A percentile compares a stretch with the other conserved stretches of the same genome.
Evolutionary conservation across 2,888 invertebrate genomes (phyloP).

Genomic region (Callosobruchus maculatus): DNA sequence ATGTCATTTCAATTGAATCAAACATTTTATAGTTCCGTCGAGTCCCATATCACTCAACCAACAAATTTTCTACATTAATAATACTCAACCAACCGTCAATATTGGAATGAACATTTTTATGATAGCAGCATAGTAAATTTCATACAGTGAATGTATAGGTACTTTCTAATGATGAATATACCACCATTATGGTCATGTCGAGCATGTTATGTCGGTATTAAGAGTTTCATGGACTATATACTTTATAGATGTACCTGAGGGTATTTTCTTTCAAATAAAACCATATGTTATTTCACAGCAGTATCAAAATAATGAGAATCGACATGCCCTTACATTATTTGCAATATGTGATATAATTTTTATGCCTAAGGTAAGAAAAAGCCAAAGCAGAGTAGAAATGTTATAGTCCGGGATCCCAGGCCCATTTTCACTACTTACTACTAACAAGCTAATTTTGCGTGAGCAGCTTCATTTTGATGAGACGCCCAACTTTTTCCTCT

Average conservation of each 20-base stretch:
- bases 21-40: constrained; percentile 10
- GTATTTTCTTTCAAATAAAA: background rate
- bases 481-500: no score
- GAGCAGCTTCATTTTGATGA: no score
- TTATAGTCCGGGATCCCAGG: no score
- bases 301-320: no score
- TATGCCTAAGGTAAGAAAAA: no score
- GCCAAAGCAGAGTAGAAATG: no score
- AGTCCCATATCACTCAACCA: constrained; percentile 7
- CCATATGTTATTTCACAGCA: no score
- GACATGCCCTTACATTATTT: no score
- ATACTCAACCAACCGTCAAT: constrained; percentile 33
- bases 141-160: constrained; percentile 17
- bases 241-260: background rate
- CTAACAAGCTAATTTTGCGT: no score
- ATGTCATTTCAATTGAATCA: constrained; percentile 11
- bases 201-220: background rate
- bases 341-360: no score
- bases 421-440: no score
- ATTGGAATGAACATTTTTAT: constrained; percentile 36
- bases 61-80: constrained; percentile 15
- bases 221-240: background rate
- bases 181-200: constrained; percentile 18
- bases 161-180: constrained; percentile 20
- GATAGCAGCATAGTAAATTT: constrained; percentile 38